Conservation (phyloP, 2,113 vertebrate genomes). For the Trachemys scripta region DNA sequence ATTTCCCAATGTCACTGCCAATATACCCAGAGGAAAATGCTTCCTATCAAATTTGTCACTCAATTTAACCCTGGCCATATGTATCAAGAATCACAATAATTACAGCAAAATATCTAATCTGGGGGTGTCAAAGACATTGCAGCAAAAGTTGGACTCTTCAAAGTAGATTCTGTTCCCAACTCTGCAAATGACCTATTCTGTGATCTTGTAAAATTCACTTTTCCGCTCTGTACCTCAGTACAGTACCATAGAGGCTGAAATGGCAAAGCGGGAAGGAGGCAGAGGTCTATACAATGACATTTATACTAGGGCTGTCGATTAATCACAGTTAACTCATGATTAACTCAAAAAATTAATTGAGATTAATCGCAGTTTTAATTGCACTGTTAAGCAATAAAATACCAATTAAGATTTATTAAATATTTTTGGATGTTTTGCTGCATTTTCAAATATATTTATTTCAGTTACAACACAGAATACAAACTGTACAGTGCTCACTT, state of each 20-base stretch:
- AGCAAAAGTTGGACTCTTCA: neutral
- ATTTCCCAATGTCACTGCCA: rapidly evolving
- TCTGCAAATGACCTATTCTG: neutral
- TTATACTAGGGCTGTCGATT: too few species aligned
- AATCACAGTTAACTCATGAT: too few species aligned
- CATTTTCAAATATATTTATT: too few species aligned
- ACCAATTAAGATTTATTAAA: too few species aligned
- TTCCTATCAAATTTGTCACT: neutral
- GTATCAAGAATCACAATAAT: neutral
- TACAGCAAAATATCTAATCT: neutral
- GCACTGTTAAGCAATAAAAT: too few species aligned
- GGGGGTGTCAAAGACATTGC: neutral
- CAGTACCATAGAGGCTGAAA: neutral
- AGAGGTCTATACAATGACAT: neutral
- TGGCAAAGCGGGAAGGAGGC: neutral
- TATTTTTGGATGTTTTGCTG: too few species aligned
- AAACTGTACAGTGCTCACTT: too few species aligned
- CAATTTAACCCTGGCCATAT: neutral
- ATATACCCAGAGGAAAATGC: neutral
- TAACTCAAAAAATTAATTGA: too few species aligned
- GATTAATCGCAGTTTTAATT: too few species aligned
- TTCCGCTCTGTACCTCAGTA: neutral
- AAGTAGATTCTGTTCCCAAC: neutral
- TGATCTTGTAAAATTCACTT: neutral
- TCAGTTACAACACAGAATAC: too few species aligned